phyloP scores from a whole-genome alignment of 1,140 invertebrate species.

The Melanaphis sacchari region DNA sequence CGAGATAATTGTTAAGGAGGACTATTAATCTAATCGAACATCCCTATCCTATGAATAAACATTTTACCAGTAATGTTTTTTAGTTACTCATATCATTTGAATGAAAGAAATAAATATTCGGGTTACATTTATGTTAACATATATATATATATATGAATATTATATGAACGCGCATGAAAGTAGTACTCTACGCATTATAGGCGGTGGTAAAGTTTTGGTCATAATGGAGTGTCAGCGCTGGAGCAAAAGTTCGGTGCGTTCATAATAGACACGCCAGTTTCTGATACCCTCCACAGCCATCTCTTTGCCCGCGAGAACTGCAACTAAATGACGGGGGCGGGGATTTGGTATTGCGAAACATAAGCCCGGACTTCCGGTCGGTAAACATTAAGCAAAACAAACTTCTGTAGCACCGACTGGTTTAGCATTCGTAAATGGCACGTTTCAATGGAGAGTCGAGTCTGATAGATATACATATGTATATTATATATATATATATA shows the following conservation, averaged over 20 bases:
- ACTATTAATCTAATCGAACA: not conserved
- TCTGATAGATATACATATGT: not conserved
- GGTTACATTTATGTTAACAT: not conserved
- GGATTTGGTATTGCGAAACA: conserved; percentile 30
- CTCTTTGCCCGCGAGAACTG: too few relatives aligned
- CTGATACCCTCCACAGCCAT: not conserved
- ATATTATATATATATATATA: not conserved
- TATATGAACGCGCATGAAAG: conserved; percentile 23
- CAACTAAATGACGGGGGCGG: not conserved
- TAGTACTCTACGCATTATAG: not conserved
- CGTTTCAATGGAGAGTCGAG: conserved; percentile 47
- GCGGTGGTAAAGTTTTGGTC: conserved; percentile 9
- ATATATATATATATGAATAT: not conserved
- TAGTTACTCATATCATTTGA: not conserved
- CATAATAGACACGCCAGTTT: conserved; percentile 29
- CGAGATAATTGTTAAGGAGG: not conserved
- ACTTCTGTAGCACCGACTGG: conserved; percentile 30
- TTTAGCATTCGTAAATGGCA: conserved; percentile 49
- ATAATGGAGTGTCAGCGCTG: conserved; percentile 43
- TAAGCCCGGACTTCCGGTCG: conserved; percentile 51
- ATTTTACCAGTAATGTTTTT: not conserved
- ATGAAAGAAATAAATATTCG: not conserved
- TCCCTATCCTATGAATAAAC: not conserved
- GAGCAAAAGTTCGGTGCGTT: conserved; percentile 29
- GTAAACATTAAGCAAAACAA: conserved; percentile 53